Percentiles rank a stretch among this genome's conserved stretches.
phyloP scores from a whole-genome alignment of 2,888 invertebrate genomes.

The Metellina segmentata region DNA sequence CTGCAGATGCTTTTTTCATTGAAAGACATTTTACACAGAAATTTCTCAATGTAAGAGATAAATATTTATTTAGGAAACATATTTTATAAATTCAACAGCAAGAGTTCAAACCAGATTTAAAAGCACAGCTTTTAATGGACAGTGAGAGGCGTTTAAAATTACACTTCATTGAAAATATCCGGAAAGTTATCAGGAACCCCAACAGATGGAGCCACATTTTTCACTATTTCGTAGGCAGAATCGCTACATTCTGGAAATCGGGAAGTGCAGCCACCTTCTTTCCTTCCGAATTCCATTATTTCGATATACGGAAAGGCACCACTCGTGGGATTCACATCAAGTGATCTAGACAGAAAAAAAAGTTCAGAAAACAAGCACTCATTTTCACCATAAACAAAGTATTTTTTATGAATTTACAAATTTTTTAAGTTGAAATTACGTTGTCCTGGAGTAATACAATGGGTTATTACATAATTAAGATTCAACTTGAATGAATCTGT shows the following conservation, averaged over 20 bases:
- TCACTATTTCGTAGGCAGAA: constrained; percentile 64
- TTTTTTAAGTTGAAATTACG: too few relatives aligned
- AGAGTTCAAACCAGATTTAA: not conserved
- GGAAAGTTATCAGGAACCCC: constrained; percentile 56
- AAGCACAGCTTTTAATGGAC: constrained; percentile 14
- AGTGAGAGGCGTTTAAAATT: not conserved
- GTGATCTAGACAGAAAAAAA: constrained; percentile 35
- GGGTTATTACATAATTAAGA: too few relatives aligned
- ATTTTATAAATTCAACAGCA: not conserved
- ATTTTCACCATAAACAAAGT: too few relatives aligned
- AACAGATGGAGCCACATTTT: constrained; percentile 71
- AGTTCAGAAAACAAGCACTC: too few relatives aligned
- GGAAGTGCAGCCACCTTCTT: constrained; percentile 33
- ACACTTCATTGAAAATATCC: constrained; percentile 37
- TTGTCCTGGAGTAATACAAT: too few relatives aligned
- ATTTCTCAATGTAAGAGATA: too few relatives aligned
- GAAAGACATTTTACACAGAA: too few relatives aligned
- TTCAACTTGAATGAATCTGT: too few relatives aligned
- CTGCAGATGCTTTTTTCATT: too few relatives aligned
- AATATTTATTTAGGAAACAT: not conserved
- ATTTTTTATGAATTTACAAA: too few relatives aligned
- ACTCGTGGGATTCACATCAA: constrained; percentile 56
- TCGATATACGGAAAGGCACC: constrained; percentile 60
- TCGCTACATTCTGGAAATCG: constrained; percentile 61
- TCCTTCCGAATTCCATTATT: constrained; percentile 64